Percentiles rank a stretch among this genome's conserved stretches.
Conservation (phyloP, 1,140 invertebrate genomes). For the Rhopalosiphum padi region DNA sequence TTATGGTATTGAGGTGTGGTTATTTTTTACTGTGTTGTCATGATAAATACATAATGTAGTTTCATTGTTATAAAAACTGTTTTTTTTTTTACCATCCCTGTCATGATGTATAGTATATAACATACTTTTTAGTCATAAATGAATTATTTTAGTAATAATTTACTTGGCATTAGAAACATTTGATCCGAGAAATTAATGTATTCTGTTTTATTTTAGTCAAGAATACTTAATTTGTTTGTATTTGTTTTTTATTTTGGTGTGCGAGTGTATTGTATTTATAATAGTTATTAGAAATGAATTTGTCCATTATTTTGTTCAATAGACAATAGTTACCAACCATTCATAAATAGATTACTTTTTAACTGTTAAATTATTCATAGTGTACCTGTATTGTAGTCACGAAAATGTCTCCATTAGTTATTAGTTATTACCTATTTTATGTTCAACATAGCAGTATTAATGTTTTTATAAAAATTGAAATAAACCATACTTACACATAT, state of each 20-base stretch:
- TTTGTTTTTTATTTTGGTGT: neutral
- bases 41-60: neutral
- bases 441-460: neutral
- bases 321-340: slow-evolving; percentile 42
- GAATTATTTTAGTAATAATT: neutral
- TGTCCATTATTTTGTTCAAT: neutral
- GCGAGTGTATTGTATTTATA: neutral
- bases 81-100: neutral
- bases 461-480: neutral
- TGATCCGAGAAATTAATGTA: neutral
- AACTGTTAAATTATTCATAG: slow-evolving; percentile 43
- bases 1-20: slow-evolving; percentile 33
- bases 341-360: slow-evolving; percentile 34
- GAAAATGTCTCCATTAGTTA: slow-evolving; percentile 21
- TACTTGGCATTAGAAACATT: neutral
- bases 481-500: neutral
- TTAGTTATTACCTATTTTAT: neutral
- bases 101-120: neutral
- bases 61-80: neutral
- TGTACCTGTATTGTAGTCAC: slow-evolving; percentile 12
- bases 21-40: slow-evolving; percentile 32
- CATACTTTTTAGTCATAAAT: neutral
- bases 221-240: neutral
- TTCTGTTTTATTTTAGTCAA: neutral
- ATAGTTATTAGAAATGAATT: neutral